phyloP scores from a whole-genome alignment of 2,113 vertebrate species.

The Acrocephalus arundinaceus region DNA sequence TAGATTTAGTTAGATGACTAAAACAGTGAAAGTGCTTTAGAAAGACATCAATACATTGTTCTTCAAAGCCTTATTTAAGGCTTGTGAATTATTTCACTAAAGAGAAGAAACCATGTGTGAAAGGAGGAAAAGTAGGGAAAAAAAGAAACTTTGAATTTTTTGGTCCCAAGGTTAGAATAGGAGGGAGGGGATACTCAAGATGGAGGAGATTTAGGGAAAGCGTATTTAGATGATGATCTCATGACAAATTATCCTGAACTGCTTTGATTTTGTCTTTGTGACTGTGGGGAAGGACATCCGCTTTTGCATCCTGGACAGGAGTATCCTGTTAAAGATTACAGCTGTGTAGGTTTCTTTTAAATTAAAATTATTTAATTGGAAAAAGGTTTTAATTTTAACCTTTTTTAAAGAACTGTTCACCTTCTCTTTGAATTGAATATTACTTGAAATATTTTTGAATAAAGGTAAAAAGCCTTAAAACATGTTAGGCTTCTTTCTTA shows the following conservation, averaged over 20 bases:
- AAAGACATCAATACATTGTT: background rate
- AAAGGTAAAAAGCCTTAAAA: background rate
- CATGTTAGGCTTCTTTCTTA: background rate
- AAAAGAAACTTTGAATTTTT: background rate
- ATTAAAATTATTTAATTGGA: background rate
- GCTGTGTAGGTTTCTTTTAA: background rate
- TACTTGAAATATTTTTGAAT: background rate
- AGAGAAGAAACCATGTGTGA: background rate
- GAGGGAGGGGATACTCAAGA: background rate
- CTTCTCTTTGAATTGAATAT: background rate
- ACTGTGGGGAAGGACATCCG: background rate
- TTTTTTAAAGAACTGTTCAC: background rate
- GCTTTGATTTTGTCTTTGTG: background rate
- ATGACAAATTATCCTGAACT: background rate
- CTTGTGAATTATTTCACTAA: background rate
- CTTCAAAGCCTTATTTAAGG: background rate
- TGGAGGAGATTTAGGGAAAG: background rate
- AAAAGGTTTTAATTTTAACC: background rate
- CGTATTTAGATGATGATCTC: background rate
- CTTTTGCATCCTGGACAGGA: background rate
- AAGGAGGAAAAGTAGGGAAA: background rate
- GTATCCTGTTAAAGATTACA: background rate
- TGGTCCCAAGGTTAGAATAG: background rate
- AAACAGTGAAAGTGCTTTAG: background rate
- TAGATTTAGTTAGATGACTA: background rate